Conservation (phyloP, 2,797 vertebrate genomes). For the Podarcis siculus region DNA sequence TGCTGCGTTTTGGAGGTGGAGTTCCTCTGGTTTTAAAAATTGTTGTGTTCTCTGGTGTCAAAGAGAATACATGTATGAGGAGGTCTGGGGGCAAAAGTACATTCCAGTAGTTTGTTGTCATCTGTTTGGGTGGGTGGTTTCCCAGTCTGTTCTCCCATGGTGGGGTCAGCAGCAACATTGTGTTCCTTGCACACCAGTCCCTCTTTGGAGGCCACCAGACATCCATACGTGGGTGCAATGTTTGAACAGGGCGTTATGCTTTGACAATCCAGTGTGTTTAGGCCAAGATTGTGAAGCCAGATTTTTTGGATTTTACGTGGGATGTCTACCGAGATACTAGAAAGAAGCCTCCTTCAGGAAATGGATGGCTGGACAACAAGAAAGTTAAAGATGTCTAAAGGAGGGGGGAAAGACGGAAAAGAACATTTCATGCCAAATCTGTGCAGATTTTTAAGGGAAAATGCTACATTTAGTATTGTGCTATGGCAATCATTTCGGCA, state of each 20-base stretch:
- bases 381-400: background rate
- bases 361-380: background rate
- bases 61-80: background rate
- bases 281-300: background rate
- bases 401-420: background rate
- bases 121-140: background rate
- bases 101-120: background rate
- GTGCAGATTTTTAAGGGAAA: too few relatives aligned
- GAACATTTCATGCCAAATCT: background rate
- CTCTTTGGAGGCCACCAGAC: background rate
- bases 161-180: background rate
- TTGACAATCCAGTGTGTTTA: background rate
- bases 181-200: background rate
- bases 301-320: background rate
- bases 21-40: background rate
- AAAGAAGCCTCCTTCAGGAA: background rate
- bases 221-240: background rate
- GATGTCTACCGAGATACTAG: background rate
- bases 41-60: background rate
- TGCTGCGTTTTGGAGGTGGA: background rate
- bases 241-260: background rate
- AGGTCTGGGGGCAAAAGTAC: background rate
- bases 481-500: too few relatives aligned
- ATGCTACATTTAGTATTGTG: too few relatives aligned
- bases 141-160: background rate